A percentile compares a stretch with the other conserved stretches of the same genome.
phyloP scores from a whole-genome alignment of 2,113 vertebrate species.

The Myiagra hebetior region DNA sequence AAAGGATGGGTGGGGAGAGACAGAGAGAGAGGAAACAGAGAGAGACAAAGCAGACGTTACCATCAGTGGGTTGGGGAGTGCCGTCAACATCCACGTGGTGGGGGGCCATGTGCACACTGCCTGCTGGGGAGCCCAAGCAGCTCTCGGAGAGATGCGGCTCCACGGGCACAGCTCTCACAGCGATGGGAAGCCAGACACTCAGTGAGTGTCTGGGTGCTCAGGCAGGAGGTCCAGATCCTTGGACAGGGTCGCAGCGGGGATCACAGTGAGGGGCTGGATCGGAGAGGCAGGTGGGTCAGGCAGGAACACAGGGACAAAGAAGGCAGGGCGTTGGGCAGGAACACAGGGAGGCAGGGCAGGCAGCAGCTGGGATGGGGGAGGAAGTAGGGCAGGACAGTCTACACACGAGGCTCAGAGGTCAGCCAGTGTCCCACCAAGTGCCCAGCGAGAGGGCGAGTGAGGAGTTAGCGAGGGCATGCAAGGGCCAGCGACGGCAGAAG shows the following conservation, averaged over 20 bases:
- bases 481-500: too few species aligned
- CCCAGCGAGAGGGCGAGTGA: too few species aligned
- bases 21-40: not conserved
- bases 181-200: not conserved
- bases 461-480: too few species aligned
- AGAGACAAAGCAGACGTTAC: not conserved
- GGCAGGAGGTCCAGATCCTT: too few species aligned
- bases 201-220: accelerated
- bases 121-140: not conserved
- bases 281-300: not conserved
- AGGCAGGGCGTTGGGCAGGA: not conserved
- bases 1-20: not conserved
- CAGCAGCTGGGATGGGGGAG: too few species aligned
- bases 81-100: not conserved
- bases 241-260: accelerated
- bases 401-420: too few species aligned
- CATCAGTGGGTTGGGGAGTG: not conserved
- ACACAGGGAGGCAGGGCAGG: not conserved
- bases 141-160: not conserved
- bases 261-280: accelerated
- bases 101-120: not conserved
- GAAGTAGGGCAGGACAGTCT: not conserved
- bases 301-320: too few species aligned
- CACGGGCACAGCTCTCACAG: not conserved
- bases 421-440: too few species aligned